These are phyloP conservation scores for Suillia variegata DNA, from an alignment of 2,888 invertebrate species.

Conservation along the genomic window DNA sequence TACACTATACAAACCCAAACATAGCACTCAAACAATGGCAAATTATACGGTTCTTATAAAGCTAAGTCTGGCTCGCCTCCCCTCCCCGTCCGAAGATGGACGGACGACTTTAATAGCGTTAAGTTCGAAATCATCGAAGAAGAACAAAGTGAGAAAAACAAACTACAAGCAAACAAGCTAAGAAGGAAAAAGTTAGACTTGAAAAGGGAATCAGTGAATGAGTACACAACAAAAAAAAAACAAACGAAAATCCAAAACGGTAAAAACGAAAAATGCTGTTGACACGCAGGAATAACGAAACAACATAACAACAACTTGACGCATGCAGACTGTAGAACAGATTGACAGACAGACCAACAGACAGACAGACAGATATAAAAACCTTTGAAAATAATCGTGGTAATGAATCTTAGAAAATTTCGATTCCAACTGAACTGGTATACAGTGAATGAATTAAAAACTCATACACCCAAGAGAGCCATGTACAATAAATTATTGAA, in stretches of 20 bases:
- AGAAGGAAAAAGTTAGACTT: not conserved
- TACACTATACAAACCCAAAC: not conserved
- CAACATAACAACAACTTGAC: not conserved
- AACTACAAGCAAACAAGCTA: not conserved
- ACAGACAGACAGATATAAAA: not conserved
- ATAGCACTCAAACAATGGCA: not conserved
- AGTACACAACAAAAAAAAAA: not conserved
- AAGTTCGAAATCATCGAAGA: no score
- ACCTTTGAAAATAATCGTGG: no score
- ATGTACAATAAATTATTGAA: no score
- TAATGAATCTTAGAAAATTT: no score
- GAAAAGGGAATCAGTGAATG: not conserved
- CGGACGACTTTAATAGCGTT: no score
- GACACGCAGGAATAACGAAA: not conserved
- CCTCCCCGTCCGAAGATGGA: no score
- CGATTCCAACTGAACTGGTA: no score
- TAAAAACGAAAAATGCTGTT: conserved; percentile 1
- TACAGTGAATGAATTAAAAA: no score
- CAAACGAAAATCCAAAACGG: not conserved
- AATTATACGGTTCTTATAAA: conserved; percentile 3
- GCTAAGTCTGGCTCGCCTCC: not conserved
- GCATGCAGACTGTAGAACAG: not conserved
- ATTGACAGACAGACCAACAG: not conserved
- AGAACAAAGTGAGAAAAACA: not conserved
- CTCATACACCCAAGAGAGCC: no score